Conservation (phyloP, 2,113 vertebrate genomes). For the Ptilonorhynchus violaceus region DNA sequence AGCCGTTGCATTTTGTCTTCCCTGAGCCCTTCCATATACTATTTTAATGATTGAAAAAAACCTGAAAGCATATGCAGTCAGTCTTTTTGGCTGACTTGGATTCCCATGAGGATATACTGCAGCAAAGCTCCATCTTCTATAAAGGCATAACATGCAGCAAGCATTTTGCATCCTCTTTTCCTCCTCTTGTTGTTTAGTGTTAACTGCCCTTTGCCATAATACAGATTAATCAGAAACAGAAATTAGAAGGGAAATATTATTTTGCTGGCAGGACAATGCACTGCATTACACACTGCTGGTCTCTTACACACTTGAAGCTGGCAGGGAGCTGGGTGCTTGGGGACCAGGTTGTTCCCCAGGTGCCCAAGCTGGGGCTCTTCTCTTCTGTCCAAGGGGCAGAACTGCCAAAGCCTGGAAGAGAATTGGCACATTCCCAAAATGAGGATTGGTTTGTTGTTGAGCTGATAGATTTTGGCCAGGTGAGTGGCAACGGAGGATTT, state of each 20-base stretch:
- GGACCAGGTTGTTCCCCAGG: not conserved
- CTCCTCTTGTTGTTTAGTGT: not conserved
- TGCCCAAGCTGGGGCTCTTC: not conserved
- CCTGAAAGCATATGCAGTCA: not conserved
- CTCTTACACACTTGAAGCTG: fast-evolving
- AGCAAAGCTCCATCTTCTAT: not conserved
- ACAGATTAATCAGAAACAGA: not conserved
- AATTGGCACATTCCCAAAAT: not conserved
- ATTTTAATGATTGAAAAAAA: not conserved
- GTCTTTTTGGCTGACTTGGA: not conserved
- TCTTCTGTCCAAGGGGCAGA: not conserved
- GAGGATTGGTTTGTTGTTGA: not conserved
- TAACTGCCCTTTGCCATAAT: not conserved
- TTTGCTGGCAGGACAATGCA: not conserved
- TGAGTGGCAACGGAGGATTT: not conserved
- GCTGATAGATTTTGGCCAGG: not conserved
- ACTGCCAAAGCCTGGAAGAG: not conserved
- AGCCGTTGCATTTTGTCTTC: not conserved
- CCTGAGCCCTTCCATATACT: not conserved
- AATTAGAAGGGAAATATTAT: not conserved
- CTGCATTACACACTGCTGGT: not conserved
- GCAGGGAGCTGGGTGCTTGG: not conserved
- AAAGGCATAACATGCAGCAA: not conserved
- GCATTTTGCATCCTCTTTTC: not conserved
- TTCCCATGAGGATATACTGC: not conserved